Evolutionary conservation across 2,113 vertebrate species (phyloP).

Genomic region (Ascaphus truei): DNA sequence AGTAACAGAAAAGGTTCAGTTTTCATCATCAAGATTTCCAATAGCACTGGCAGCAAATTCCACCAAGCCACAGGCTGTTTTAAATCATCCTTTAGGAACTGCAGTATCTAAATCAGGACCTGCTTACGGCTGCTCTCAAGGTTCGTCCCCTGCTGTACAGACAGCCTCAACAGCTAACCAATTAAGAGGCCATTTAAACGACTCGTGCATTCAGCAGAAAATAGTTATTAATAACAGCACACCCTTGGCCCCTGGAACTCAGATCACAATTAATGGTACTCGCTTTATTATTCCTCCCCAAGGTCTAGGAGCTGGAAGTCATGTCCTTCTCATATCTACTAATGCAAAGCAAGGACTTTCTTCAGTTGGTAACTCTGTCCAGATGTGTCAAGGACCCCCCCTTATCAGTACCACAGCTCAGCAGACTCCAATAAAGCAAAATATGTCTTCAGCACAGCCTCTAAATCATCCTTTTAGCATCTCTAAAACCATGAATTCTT

Average conservation of each 20-base stretch:
- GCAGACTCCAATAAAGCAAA: constrained; percentile 51
- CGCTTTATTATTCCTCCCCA: constrained; percentile 88
- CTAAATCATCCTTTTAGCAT: constrained; percentile 55
- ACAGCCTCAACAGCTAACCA: constrained; percentile 46
- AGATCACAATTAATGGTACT: constrained; percentile 88
- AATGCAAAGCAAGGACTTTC: constrained; percentile 61
- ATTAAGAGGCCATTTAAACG: constrained; percentile 50
- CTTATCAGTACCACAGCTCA: constrained; percentile 49
- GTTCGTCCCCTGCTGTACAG: constrained; percentile 41
- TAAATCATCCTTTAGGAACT: constrained; percentile 43
- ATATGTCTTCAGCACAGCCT: constrained; percentile 49
- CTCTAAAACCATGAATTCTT: constrained; percentile 69
- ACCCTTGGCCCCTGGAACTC: constrained; percentile 86
- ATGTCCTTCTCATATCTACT: constrained; percentile 82
- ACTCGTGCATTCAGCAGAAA: constrained; percentile 76
- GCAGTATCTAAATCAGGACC: constrained; percentile 50
- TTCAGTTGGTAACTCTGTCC: constrained; percentile 49
- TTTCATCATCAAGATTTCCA: constrained; percentile 53
- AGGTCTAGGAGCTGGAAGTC: constrained; percentile 87
- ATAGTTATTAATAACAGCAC: constrained; percentile 87
- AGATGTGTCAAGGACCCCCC: constrained; percentile 43
- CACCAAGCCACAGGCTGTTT: constrained; percentile 49
- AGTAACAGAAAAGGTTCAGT: constrained; percentile 49
- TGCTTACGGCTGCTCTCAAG: constrained; percentile 37
- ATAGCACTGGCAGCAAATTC: constrained; percentile 52